These are phyloP conservation scores for Threskiornis aethiopicus DNA, from an alignment of 2,797 vertebrate species.

Conservation along the genomic window DNA sequence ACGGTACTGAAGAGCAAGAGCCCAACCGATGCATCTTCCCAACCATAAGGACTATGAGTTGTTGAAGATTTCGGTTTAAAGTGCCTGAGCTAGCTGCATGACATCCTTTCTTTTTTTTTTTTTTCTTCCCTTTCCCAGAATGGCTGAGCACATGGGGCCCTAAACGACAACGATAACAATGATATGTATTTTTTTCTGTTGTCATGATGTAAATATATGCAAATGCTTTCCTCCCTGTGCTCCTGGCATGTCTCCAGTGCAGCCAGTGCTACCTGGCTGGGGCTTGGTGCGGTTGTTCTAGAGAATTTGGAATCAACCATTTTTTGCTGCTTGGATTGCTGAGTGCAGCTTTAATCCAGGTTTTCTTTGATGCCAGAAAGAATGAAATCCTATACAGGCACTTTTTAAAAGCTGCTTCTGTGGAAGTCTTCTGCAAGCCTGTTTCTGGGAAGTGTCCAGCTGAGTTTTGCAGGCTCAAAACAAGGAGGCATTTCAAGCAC, in stretches of 20 bases:
- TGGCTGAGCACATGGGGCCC: not conserved
- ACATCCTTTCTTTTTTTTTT: not conserved
- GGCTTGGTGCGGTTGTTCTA: not conserved
- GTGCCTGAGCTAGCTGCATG: not conserved
- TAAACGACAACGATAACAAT: not conserved
- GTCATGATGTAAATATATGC: not conserved
- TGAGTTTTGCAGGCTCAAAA: slow-evolving; percentile 6
- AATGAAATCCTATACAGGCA: not conserved
- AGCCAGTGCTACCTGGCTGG: not conserved
- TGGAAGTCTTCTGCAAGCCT: not conserved
- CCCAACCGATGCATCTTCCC: not conserved
- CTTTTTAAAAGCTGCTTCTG: not conserved
- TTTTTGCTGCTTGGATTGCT: not conserved
- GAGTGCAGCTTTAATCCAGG: not conserved
- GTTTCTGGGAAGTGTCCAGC: slow-evolving; percentile 31
- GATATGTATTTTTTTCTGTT: not conserved
- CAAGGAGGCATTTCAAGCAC: not conserved
- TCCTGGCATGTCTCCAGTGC: not conserved
- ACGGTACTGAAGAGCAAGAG: not conserved
- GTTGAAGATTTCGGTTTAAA: not conserved
- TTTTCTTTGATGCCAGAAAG: not conserved
- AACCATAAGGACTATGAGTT: not conserved
- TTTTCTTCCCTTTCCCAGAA: not conserved
- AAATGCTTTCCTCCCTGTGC: not conserved
- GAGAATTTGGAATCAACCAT: not conserved